Conservation (phyloP, 2,888 invertebrate genomes). For the Cosmorhoe ocellata region DNA sequence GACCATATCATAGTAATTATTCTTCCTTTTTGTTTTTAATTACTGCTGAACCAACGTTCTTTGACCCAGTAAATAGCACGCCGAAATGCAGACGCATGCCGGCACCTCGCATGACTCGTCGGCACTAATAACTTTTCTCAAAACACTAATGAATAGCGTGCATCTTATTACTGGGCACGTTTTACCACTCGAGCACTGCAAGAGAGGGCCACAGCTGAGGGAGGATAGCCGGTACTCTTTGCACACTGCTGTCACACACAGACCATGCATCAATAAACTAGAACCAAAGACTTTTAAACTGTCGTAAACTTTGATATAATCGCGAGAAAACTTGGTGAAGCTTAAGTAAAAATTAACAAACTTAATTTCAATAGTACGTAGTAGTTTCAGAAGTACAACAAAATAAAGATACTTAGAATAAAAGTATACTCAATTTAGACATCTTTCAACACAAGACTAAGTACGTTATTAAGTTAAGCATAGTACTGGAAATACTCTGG, state of each 20-base stretch:
- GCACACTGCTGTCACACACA: not conserved
- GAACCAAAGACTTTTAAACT: no score
- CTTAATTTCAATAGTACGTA: no score
- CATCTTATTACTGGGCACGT: conserved; percentile 77
- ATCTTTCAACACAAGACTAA: no score
- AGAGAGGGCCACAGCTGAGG: not conserved
- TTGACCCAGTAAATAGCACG: conserved; percentile 61
- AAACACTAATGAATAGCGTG: conserved; percentile 79
- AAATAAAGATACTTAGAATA: no score
- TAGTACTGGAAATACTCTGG: no score
- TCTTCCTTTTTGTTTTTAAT: conserved; percentile 16
- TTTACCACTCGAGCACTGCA: conserved; percentile 56
- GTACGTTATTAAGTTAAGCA: no score
- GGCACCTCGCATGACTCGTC: conserved; percentile 58
- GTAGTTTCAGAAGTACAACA: not conserved
- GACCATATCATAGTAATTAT: not conserved
- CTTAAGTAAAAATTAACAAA: no score
- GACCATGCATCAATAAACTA: no score
- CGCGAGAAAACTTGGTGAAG: no score
- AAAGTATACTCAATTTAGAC: no score
- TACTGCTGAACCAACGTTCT: conserved; percentile 32
- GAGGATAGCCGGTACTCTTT: not conserved
- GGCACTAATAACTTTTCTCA: conserved; percentile 75
- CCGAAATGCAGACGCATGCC: conserved; percentile 72
- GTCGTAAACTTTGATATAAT: no score